Evolutionary conservation across 2,113 vertebrate genomes (phyloP).

Genomic region (Syngnathoides biaculeatus): DNA sequence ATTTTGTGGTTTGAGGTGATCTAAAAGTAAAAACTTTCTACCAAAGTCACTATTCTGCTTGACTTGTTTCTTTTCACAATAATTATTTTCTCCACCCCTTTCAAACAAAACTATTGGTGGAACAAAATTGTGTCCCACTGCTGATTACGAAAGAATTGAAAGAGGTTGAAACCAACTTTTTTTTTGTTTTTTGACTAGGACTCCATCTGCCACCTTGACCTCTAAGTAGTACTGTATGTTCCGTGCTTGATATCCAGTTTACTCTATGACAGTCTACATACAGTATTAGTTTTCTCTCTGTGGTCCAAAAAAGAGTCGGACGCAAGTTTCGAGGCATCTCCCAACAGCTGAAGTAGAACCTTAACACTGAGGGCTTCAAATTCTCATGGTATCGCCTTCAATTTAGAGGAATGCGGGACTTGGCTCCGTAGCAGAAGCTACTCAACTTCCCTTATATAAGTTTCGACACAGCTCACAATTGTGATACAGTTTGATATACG

Average conservation of each 20-base stretch:
- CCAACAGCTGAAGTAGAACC: conserved; percentile 20
- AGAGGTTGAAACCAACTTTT: background rate
- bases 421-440: background rate
- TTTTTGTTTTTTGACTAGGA: background rate
- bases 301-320: background rate
- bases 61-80: too few species aligned
- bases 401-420: conserved; percentile 6
- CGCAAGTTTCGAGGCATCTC: background rate
- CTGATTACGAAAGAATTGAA: background rate
- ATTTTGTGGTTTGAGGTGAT: background rate
- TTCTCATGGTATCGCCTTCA: conserved; percentile 31
- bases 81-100: too few species aligned
- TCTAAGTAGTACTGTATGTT: conserved; percentile 16
- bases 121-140: too few species aligned
- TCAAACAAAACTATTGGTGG: background rate
- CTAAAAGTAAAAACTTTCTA: background rate
- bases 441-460: background rate
- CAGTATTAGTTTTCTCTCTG: conserved; percentile 16
- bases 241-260: conserved; percentile 9
- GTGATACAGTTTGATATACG: background rate
- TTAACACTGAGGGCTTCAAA: conserved; percentile 7
- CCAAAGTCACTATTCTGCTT: too few species aligned
- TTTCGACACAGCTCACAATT: background rate
- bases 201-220: conserved; percentile 5
- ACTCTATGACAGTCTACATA: conserved; percentile 6